These are phyloP conservation scores for Podarcis siculus DNA, from an alignment of 2,797 vertebrate species.

Conservation along the genomic window DNA sequence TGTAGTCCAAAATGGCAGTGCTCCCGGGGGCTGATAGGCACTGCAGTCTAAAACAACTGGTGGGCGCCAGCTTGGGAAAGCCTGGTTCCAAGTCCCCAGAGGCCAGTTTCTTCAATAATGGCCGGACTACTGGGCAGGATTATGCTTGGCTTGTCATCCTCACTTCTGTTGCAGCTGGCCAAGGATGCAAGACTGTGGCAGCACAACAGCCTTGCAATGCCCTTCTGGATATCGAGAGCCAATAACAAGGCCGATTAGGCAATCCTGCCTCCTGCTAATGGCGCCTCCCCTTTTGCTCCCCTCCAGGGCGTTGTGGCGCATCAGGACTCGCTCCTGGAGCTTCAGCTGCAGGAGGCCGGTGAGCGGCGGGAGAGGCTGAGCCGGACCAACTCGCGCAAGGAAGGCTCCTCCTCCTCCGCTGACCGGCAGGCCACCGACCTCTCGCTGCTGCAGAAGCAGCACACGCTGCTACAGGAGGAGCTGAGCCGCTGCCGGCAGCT, in stretches of 20 bases:
- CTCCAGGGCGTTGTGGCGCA: slow-evolving; percentile 84
- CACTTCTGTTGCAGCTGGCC: background rate
- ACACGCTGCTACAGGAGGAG: slow-evolving; percentile 85
- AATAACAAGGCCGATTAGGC: background rate
- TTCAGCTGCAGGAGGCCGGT: slow-evolving; percentile 71
- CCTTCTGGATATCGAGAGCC: background rate
- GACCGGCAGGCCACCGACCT: slow-evolving; percentile 79
- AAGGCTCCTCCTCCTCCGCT: slow-evolving; percentile 54
- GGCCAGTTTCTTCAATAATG: too few relatives aligned
- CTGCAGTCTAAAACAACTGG: too few relatives aligned
- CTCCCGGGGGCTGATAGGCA: too few relatives aligned
- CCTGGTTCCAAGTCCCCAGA: background rate
- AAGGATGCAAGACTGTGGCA: too few relatives aligned
- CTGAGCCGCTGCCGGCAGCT: slow-evolving; percentile 79
- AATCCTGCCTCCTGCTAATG: too few relatives aligned
- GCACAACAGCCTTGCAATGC: background rate
- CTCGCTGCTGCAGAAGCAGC: slow-evolving; percentile 85
- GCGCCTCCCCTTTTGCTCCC: fast-evolving
- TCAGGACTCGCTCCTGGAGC: slow-evolving; percentile 87
- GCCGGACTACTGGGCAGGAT: background rate
- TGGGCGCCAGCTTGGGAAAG: background rate
- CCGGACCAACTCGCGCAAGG: slow-evolving; percentile 81
- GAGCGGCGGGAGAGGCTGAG: slow-evolving; percentile 67
- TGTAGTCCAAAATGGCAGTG: too few relatives aligned
- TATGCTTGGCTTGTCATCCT: background rate